Evolutionary conservation across 2,888 invertebrate species (phyloP).

Genomic region (Andrena trimmerana): DNA sequence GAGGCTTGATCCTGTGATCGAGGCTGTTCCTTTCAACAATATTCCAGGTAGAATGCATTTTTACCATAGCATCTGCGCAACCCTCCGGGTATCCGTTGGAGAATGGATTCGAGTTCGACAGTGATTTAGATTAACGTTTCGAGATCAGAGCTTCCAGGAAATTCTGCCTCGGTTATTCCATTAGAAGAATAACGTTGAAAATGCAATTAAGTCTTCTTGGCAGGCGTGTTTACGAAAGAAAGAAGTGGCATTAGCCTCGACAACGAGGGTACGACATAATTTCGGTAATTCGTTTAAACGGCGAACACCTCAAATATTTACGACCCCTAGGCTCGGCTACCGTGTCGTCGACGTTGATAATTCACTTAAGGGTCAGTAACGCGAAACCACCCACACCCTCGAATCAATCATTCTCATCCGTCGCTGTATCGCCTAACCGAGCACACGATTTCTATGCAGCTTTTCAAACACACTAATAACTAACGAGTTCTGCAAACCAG

Average conservation of each 20-base stretch:
- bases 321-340: conserved; percentile 5
- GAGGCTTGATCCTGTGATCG: too few relatives aligned
- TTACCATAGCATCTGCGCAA: too few relatives aligned
- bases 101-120: too few relatives aligned
- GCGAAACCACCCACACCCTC: conserved; percentile 69
- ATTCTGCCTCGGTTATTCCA: too few relatives aligned
- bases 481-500: too few relatives aligned
- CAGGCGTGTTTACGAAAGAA: conserved; percentile 20
- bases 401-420: conserved; percentile 73
- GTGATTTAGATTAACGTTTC: too few relatives aligned
- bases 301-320: conserved; percentile 64
- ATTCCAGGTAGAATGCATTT: too few relatives aligned
- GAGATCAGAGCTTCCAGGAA: too few relatives aligned
- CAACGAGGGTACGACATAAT: conserved; percentile 31
- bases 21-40: too few relatives aligned
- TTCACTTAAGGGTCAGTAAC: conserved; percentile 71
- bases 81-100: too few relatives aligned
- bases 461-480: background rate
- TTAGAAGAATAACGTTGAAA: background rate
- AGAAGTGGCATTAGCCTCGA: conserved; percentile 8
- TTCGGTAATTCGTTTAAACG: conserved; percentile 62
- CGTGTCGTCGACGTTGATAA: conserved; percentile 58
- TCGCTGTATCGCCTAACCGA: conserved; percentile 46
- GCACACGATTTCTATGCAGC: conserved; percentile 30
- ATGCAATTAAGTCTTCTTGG: conserved; percentile 5